Evolutionary conservation across 1,140 invertebrate species (phyloP), one percentile per base, ranked within the genome.

Genomic region (Arctopsyche grandis): DNA sequence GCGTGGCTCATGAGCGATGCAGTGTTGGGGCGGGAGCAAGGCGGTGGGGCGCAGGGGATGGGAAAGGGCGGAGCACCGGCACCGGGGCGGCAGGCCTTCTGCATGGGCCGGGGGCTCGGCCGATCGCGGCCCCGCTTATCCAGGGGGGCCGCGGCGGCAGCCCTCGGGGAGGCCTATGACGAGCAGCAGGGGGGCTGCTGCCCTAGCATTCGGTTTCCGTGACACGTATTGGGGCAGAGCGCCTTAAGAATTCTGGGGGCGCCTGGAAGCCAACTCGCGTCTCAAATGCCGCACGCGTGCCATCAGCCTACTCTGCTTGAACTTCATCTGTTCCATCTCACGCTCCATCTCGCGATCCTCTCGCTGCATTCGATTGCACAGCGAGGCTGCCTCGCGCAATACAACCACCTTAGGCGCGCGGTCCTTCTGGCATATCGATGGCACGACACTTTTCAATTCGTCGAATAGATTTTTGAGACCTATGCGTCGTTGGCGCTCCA

Each of bases 341-440:
- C 21, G 22, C 90, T 86, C 86, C n/a, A 90, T 85, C 79, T 92
- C 88, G 24, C 88, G 84, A 21, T 92, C 91, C 69, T 91, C 88
- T n/a, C 86, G 86, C 52, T 88, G 90, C 69, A 95, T 84, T 52
- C 90, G 88, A 71, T 91, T 87, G 84, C 95, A 95, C 80, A 94
- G 92, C 10, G 90, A 86, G 14, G 94, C 90, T 3, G 95, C 94
- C 84, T 95, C 93, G 22, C 92, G 90, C 78, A 98, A 87, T 79
- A 97, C 97, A 60, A 93, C 90, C 1, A 97, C 95, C 87, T 97
- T 97, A 10, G 96, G 91, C 0, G 95, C 94, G 69, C 94, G 92
- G 82, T 95, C 93, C 83, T 94, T 94, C 78, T 91, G 90, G 79
- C 90, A 87, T 5, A 97, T 90, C 9, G 92, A 91, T 0, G 96